Base-by-base conservation (phyloP, 2,888 invertebrate species). In the Carabus problematicus region DNA sequence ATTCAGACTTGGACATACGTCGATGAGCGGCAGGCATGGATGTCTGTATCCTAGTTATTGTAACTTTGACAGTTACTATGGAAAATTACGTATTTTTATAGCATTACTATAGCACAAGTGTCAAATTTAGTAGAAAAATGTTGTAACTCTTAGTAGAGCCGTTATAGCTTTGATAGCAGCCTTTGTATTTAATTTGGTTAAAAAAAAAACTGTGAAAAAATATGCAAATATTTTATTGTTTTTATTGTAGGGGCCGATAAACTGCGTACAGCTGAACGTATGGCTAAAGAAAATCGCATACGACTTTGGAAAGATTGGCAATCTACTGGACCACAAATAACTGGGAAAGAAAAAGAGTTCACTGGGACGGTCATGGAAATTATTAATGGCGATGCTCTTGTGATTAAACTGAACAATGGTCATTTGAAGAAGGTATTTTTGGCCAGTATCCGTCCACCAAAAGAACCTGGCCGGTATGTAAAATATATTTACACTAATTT, bases 241-340 rank as follows among this genome's bases (percentile, higher is more conserved):
- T 45, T 91, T 52, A 9, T 18, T 12, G 7, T 52, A 52, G 52
- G 95, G 55, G 91, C 94, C 3, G 92, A 95, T 64, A 90, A 91
- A 75, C 84, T 97, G 14, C 87, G 96, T 74, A 86, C 89, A 43
- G 95, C 96, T 0, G 97, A 98, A 79, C 91, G 89, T 74, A 81
- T 85, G 43, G 98, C 97, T 0, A 98, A 97, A 82, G 95, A 95
- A 47, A 90, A 91, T 66, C 90, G 90, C 72, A 81, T 93, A 1
- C 87, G 97, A 14, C 85, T 97, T 54, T 99, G 99, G 99, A 92
- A 92, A 73, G 93, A 96, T 77, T 98, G 93, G 81, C 90, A 89
- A 74, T 91, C 93, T 39, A 89, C 86, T 72, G 87, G 88, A 4
- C 90, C 91, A 0, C 85, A 88, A 72, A 88, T 92, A 61, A 87